Evolutionary conservation across 2,797 vertebrate species (phyloP).

Genomic region (Hapalemur alaotrensis): DNA sequence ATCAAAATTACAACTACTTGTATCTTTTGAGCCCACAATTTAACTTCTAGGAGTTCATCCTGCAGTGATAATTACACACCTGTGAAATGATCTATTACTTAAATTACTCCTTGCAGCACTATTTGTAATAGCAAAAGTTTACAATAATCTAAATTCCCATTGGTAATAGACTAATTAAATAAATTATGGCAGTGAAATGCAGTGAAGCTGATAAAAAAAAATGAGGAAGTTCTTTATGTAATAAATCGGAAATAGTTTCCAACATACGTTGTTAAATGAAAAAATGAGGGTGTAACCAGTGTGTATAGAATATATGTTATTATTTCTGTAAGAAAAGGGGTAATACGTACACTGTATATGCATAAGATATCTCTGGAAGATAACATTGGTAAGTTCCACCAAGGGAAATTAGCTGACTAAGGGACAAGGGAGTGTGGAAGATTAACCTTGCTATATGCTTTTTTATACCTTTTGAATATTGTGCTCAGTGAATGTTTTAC

Average conservation of each 20-base stretch:
- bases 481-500: neutral
- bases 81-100: conserved; percentile 47
- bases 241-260: neutral
- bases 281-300: neutral
- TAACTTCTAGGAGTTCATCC: conserved; percentile 49
- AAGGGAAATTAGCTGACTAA: neutral
- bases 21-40: conserved; percentile 63
- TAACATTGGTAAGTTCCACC: neutral
- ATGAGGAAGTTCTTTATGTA: neutral
- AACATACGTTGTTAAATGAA: neutral
- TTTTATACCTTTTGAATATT: neutral
- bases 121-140: conserved; percentile 52
- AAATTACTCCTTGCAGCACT: conserved; percentile 52
- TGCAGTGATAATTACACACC: conserved; percentile 61
- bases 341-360: neutral
- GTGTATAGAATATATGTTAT: neutral
- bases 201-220: neutral
- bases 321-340: neutral
- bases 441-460: neutral
- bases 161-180: conserved; percentile 50
- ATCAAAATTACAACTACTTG: conserved; percentile 53
- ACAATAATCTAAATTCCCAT: conserved; percentile 32
- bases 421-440: neutral
- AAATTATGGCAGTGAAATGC: conserved; percentile 28
- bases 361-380: neutral